Conservation (phyloP, 2,113 vertebrate species). For the Onychorhynchus coronatus region DNA sequence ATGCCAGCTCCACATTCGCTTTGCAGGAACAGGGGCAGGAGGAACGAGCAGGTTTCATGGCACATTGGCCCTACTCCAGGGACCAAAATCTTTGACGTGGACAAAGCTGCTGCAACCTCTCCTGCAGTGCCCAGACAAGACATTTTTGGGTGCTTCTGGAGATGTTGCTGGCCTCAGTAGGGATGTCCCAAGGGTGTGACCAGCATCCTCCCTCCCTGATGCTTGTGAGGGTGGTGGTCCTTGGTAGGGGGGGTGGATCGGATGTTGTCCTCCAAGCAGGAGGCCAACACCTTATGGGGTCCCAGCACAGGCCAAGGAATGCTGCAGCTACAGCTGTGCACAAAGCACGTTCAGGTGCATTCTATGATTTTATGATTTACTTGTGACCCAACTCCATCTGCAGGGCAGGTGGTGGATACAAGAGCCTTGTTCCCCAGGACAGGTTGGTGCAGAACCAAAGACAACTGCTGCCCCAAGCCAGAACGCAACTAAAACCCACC, state of each 20-base stretch:
- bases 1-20: not conserved
- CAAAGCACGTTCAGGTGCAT: fast-evolving
- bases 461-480: not conserved
- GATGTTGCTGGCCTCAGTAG: not conserved
- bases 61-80: not conserved
- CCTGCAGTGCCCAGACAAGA: not conserved
- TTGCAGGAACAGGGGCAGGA: not conserved
- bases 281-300: not conserved
- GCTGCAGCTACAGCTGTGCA: not conserved
- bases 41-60: not conserved
- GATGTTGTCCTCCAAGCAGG: not conserved
- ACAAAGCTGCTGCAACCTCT: not conserved
- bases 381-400: not conserved
- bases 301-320: not conserved
- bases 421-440: not conserved
- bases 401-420: not conserved
- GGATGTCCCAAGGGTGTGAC: not conserved
- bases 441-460: not conserved
- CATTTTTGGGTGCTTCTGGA: not conserved
- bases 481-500: not conserved
- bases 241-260: too few species aligned
- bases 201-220: not conserved
- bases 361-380: not conserved
- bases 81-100: not conserved
- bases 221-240: not conserved